A percentile compares a stretch with the other conserved stretches of the same genome.
Evolutionary conservation across 2,113 vertebrate species (phyloP).

Genomic region (Pelodiscus sinensis): DNA sequence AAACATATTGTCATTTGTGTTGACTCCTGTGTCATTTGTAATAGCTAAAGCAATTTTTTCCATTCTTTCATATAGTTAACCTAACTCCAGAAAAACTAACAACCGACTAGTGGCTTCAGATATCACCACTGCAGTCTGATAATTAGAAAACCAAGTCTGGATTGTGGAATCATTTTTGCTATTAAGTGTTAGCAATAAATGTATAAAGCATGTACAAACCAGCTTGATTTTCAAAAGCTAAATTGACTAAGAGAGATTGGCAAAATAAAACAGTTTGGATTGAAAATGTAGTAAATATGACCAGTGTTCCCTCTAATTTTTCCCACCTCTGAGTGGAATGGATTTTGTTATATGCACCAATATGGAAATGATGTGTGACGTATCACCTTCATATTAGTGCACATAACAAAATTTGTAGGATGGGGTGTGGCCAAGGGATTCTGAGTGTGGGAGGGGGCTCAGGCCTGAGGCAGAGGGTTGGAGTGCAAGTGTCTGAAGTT

Average conservation of each 20-base stretch:
- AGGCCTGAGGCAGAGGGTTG: too few relatives aligned
- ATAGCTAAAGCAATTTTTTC: too few relatives aligned
- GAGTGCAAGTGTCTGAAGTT: too few relatives aligned
- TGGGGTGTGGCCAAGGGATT: too few relatives aligned
- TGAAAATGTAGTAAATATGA: neutral
- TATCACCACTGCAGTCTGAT: neutral
- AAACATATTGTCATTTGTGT: too few relatives aligned
- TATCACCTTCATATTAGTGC: too few relatives aligned
- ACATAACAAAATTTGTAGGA: too few relatives aligned
- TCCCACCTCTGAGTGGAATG: too few relatives aligned
- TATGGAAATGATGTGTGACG: too few relatives aligned
- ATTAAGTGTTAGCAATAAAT: neutral
- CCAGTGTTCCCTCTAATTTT: neutral
- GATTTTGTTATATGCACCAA: too few relatives aligned
- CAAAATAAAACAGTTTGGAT: neutral
- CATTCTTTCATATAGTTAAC: neutral
- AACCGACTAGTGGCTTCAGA: constrained; percentile 1
- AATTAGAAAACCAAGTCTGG: neutral
- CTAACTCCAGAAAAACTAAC: neutral
- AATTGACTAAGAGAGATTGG: neutral
- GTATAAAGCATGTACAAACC: neutral
- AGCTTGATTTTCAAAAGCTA: neutral
- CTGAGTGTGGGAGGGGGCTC: too few relatives aligned
- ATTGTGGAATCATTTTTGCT: neutral
- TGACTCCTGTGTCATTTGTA: too few relatives aligned